These are phyloP conservation scores for Halisarca cf. caerulea DNA, from an alignment of 37 sponge, comb jelly and placozoan genomes.

Conservation along the genomic window DNA sequence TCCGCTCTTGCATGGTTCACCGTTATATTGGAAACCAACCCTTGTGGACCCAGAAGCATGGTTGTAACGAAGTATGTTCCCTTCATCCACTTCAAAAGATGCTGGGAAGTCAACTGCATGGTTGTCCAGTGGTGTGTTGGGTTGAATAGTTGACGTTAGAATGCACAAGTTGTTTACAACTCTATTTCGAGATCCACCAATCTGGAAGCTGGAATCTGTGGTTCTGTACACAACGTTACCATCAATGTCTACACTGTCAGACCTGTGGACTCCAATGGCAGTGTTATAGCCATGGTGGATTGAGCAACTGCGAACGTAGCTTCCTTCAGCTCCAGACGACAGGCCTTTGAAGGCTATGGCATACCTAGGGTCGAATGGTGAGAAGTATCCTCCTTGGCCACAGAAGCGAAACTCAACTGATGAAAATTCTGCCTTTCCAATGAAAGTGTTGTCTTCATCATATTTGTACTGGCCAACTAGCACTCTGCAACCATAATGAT, in stretches of 20 bases:
- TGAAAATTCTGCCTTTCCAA: constrained; percentile 51
- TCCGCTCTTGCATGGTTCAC: constrained; percentile 58
- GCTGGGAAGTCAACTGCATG: constrained; percentile 93
- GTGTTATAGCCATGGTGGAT: constrained; percentile 88
- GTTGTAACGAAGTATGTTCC: constrained; percentile 59
- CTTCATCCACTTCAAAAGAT: constrained; percentile 73
- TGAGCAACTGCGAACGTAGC: constrained; percentile 56
- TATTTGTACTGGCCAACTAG: constrained; percentile 56
- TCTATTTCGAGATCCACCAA: constrained; percentile 54
- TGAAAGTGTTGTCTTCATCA: background rate
- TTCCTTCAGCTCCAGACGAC: constrained; percentile 22
- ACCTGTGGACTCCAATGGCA: constrained; percentile 74
- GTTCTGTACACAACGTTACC: constrained; percentile 78
- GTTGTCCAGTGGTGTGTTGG: constrained; percentile 67
- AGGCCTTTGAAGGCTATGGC: constrained; percentile 60
- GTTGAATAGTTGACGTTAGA: constrained; percentile 71
- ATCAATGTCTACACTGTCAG: constrained; percentile 49
- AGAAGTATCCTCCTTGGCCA: constrained; percentile 85
- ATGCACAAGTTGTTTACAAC: constrained; percentile 65
- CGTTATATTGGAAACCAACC: constrained; percentile 57
- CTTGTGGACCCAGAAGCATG: constrained; percentile 77
- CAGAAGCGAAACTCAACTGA: constrained; percentile 77
- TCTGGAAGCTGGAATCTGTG: constrained; percentile 61
- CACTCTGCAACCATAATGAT: constrained; percentile 82
- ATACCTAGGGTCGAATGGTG: constrained; percentile 80